Percentiles rank a stretch among this genome's conserved stretches.
Evolutionary conservation across 2,888 invertebrate genomes (phyloP).

Genomic region (Drosophila mettleri): DNA sequence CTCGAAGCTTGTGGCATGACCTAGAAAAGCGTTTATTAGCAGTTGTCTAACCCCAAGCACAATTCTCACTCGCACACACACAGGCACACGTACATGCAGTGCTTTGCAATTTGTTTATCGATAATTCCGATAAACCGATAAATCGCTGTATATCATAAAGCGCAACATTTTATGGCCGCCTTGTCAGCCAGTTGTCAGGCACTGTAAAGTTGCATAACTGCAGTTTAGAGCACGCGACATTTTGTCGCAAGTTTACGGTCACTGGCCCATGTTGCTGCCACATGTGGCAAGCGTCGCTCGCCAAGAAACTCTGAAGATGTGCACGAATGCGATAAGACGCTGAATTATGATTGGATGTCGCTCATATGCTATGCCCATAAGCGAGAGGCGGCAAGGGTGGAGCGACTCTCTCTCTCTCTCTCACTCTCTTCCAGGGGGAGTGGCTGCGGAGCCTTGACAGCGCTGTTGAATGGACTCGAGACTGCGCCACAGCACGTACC

Average conservation of each 20-base stretch:
- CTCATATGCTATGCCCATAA: conserved; percentile 60
- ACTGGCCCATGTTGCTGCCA: conserved; percentile 38
- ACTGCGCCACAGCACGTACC: conserved; percentile 1
- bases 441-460: conserved; percentile 8
- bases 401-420: background rate
- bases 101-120: conserved; percentile 15
- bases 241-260: conserved; percentile 79
- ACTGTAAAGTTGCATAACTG: conserved; percentile 79
- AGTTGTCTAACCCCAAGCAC: conserved; percentile 41
- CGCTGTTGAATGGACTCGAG: conserved; percentile 9
- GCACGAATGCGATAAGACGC: conserved; percentile 67
- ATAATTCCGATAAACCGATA: conserved; percentile 13
- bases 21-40: conserved; percentile 61
- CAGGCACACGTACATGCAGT: background rate
- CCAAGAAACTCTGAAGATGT: conserved; percentile 70
- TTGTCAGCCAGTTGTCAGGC: conserved; percentile 72
- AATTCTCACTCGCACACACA: background rate
- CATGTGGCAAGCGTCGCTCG: conserved; percentile 24
- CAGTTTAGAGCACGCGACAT: conserved; percentile 80
- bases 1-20: conserved; percentile 14
- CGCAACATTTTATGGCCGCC: conserved; percentile 59
- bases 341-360: conserved; percentile 73
- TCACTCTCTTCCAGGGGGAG: background rate
- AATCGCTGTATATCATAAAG: conserved; percentile 62
- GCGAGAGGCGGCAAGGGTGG: conserved; percentile 5